Evolutionary conservation across 1,140 invertebrate species (phyloP).

Genomic region (Drosophila gunungcola): DNA sequence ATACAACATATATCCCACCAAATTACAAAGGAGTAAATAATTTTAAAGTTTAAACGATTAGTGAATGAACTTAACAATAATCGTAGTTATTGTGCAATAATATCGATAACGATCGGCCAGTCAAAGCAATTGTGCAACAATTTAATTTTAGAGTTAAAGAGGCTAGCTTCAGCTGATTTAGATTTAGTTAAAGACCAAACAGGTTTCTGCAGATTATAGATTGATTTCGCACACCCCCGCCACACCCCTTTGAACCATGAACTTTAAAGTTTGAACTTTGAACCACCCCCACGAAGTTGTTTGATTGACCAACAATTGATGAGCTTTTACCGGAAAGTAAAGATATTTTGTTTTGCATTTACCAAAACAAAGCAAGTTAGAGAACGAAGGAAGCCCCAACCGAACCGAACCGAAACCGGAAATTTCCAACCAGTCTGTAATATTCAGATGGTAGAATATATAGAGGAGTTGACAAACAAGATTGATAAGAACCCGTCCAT

Average conservation of each 20-base stretch:
- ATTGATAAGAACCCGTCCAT: slow-evolving; percentile 84
- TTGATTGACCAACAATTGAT: slow-evolving; percentile 64
- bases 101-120: slow-evolving; percentile 2
- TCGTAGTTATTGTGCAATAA: slow-evolving; percentile 28
- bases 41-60: slow-evolving; percentile 44
- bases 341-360: slow-evolving; percentile 81
- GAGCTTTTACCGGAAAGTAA: slow-evolving; percentile 74
- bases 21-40: slow-evolving; percentile 69
- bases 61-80: slow-evolving; percentile 20
- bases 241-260: slow-evolving; percentile 2
- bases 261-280: slow-evolving; percentile 3
- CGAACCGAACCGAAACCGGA: slow-evolving; percentile 21
- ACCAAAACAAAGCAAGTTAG: slow-evolving; percentile 39
- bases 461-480: slow-evolving; percentile 76
- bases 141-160: slow-evolving; percentile 43
- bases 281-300: slow-evolving; percentile 29
- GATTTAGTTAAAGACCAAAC: slow-evolving; percentile 65
- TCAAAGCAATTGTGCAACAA: slow-evolving; percentile 39
- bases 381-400: slow-evolving; percentile 1
- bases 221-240: slow-evolving; percentile 41
- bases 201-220: slow-evolving; percentile 69
- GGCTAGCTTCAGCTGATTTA: slow-evolving; percentile 58
- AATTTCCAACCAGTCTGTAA: slow-evolving; percentile 29
- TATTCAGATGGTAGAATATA: slow-evolving; percentile 12
- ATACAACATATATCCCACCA: slow-evolving; percentile 82